Evolutionary conservation across 2,888 invertebrate genomes (phyloP).

Genomic region (Nymphalis polychloros): DNA sequence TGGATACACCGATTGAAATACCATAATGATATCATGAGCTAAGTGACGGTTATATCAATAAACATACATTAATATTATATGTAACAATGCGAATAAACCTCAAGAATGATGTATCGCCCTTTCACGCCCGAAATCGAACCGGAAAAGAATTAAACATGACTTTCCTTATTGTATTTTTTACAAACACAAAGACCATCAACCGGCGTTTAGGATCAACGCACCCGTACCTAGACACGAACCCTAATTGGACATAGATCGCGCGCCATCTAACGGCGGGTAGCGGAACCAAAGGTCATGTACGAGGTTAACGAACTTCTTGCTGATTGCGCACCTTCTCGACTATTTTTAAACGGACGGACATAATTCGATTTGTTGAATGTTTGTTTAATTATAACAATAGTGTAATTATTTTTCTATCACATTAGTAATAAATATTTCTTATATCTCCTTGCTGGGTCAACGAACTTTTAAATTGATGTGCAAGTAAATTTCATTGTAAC

Average conservation of each 20-base stretch:
- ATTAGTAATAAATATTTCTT: not conserved
- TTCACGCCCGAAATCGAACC: slow-evolving; percentile 21
- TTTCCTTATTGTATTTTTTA: slow-evolving; percentile 50
- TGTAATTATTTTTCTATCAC: slow-evolving; percentile 16
- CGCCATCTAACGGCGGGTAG: slow-evolving; percentile 52
- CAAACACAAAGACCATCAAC: slow-evolving; percentile 56
- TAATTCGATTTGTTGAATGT: slow-evolving; percentile 41
- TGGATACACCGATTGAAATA: not conserved
- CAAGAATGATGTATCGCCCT: slow-evolving; percentile 13
- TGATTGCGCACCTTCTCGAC: slow-evolving; percentile 45
- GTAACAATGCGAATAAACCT: not conserved
- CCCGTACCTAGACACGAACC: slow-evolving; percentile 48
- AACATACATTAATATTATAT: not conserved
- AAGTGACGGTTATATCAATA: not conserved
- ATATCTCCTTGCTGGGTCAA: slow-evolving; percentile 3
- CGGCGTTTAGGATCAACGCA: slow-evolving; percentile 60
- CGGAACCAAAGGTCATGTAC: slow-evolving; percentile 43
- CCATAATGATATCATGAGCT: not conserved
- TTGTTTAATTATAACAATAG: slow-evolving; percentile 38
- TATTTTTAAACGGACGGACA: slow-evolving; percentile 45
- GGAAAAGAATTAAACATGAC: slow-evolving; percentile 44
- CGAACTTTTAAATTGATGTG: not conserved
- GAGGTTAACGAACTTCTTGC: slow-evolving; percentile 45
- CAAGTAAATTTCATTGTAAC: not conserved
- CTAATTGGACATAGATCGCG: slow-evolving; percentile 46